Evolutionary conservation across 2,797 vertebrate species (phyloP).

Genomic region (Brachyrhaphis roseni): DNA sequence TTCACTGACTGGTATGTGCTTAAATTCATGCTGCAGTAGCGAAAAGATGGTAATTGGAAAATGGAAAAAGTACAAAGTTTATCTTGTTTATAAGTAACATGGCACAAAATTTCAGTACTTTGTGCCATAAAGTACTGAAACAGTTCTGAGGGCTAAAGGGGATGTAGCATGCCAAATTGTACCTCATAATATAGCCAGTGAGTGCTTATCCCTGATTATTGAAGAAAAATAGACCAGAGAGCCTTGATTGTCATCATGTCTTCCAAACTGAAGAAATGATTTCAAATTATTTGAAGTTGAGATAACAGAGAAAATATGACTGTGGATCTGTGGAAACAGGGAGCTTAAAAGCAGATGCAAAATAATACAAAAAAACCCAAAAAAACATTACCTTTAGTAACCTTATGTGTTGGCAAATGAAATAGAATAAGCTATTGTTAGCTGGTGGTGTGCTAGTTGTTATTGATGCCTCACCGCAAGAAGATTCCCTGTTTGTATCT

Average conservation of each 20-base stretch:
- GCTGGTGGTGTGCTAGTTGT: background rate
- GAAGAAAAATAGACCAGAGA: background rate
- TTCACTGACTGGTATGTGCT: slow-evolving; percentile 47
- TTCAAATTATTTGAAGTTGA: background rate
- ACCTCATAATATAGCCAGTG: background rate
- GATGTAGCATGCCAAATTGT: background rate
- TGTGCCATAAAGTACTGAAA: background rate
- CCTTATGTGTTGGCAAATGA: background rate
- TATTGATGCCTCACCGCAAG: background rate
- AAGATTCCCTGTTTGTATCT: background rate
- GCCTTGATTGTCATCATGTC: background rate
- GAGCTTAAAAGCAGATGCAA: background rate
- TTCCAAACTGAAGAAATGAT: background rate
- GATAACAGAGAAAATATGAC: background rate
- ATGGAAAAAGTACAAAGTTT: background rate
- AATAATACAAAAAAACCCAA: background rate
- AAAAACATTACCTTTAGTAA: background rate
- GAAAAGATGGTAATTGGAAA: background rate
- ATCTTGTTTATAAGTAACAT: background rate
- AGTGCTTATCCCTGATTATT: background rate
- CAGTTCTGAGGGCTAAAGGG: background rate
- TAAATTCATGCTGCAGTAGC: slow-evolving; percentile 31
- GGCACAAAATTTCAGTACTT: too few species aligned
- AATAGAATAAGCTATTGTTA: background rate
- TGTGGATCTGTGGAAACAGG: background rate